Conservation (phyloP, 2,797 vertebrate genomes). For the Vultur gryphus region DNA sequence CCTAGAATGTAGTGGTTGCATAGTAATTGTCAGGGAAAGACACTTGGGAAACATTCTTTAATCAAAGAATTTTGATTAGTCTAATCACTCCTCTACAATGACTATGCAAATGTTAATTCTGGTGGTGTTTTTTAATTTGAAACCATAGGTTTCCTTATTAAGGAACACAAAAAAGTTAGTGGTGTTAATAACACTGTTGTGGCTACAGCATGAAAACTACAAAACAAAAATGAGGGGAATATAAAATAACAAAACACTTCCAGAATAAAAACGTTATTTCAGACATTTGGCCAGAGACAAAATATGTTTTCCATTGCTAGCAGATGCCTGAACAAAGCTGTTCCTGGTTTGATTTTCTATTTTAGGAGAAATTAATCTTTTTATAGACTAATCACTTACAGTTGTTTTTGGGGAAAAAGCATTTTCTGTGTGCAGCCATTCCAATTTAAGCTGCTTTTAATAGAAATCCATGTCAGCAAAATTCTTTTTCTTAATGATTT, state of each 20-base stretch:
- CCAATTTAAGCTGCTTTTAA: not conserved
- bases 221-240: conserved; percentile 24
- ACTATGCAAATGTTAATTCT: conserved; percentile 60
- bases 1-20: not conserved
- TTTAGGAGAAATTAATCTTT: conserved; percentile 14
- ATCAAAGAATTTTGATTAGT: conserved; percentile 72
- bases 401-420: not conserved
- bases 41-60: conserved; percentile 52
- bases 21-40: conserved; percentile 57
- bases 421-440: conserved; percentile 26
- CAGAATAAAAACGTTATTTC: conserved; percentile 38
- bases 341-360: conserved; percentile 27
- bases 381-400: conserved; percentile 11
- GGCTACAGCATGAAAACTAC: conserved; percentile 7
- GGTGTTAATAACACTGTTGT: conserved; percentile 52
- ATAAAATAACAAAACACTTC: conserved; percentile 4
- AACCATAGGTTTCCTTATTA: conserved; percentile 62
- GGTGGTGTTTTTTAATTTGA: conserved; percentile 59
- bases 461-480: not conserved
- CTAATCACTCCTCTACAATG: conserved; percentile 59
- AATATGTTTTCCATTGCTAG: not conserved
- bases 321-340: conserved; percentile 39
- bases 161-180: conserved; percentile 48
- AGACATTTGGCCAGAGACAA: conserved; percentile 6
- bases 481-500: not conserved